A percentile compares a stretch with the other conserved stretches of the same genome.
Evolutionary conservation across 1,140 invertebrate genomes (phyloP).

Genomic region (Aphelinus atriplicis): DNA sequence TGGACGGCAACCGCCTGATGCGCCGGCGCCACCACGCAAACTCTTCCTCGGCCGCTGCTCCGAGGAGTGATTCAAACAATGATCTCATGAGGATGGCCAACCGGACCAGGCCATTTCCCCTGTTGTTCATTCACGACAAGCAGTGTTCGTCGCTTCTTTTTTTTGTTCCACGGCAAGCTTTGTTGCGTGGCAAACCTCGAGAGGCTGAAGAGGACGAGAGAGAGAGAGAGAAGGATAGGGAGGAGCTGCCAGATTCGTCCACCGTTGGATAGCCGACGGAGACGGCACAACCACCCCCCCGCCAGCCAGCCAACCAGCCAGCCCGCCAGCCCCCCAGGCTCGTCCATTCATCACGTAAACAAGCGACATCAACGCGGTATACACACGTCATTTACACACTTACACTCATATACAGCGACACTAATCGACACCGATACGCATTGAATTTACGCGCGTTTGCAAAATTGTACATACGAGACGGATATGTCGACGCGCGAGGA

Average conservation of each 20-base stretch:
- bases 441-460: slow-evolving; percentile 16
- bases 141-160: neutral
- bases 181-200: no score
- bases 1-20: no score
- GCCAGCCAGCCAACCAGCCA: no score
- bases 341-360: neutral
- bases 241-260: slow-evolving; percentile 17
- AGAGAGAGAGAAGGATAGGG: slow-evolving; percentile 21
- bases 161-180: neutral
- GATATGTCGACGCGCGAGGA: slow-evolving; percentile 2
- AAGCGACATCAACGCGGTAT: neutral
- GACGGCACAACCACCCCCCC: slow-evolving; percentile 9
- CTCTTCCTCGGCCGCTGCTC: slow-evolving; percentile 24
- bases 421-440: neutral
- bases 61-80: slow-evolving; percentile 33
- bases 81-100: slow-evolving; percentile 29
- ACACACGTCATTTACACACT: neutral
- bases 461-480: slow-evolving; percentile 18
- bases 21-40: slow-evolving; percentile 2
- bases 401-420: neutral
- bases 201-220: neutral
- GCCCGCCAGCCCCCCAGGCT: no score
- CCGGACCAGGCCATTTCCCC: slow-evolving; percentile 16
- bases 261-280: slow-evolving; percentile 25
- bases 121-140: slow-evolving; percentile 11